Percentiles rank a stretch among this genome's conserved stretches.
Conservation (phyloP, 2,888 invertebrate genomes). For the Congeria kusceri region DNA sequence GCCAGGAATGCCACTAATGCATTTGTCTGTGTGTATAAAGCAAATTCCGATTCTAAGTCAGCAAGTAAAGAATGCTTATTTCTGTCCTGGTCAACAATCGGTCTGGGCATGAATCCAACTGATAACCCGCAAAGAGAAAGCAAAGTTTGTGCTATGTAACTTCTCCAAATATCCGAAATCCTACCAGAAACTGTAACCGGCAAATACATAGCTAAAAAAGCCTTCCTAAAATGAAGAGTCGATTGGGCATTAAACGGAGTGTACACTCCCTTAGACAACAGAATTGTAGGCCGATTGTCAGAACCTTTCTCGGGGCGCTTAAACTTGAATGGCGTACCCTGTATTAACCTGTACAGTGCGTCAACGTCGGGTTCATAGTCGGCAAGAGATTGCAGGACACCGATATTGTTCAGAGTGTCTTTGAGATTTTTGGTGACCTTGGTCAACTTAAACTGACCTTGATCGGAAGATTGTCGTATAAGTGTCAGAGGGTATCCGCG, state of each 20-base stretch:
- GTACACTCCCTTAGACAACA: conserved; percentile 20
- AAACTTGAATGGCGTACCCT: conserved; percentile 37
- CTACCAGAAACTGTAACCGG: conserved; percentile 33
- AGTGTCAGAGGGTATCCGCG: conserved; percentile 33
- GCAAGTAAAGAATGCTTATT: conserved; percentile 19
- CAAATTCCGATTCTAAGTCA: conserved; percentile 19
- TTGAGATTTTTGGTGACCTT: not conserved
- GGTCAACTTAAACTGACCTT: not conserved
- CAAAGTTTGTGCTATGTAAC: conserved; percentile 43
- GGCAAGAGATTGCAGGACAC: conserved; percentile 38
- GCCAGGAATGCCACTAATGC: not conserved
- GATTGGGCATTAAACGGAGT: conserved; percentile 44
- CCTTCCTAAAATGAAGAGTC: conserved; percentile 23
- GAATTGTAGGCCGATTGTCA: not conserved
- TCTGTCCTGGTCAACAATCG: conserved; percentile 37
- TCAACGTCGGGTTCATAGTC: conserved; percentile 46
- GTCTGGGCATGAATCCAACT: conserved; percentile 18
- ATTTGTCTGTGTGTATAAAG: conserved; percentile 9
- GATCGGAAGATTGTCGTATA: conserved; percentile 12
- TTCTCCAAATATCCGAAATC: conserved; percentile 44
- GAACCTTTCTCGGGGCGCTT: conserved; percentile 2
- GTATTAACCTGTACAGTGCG: conserved; percentile 40
- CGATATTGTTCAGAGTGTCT: not conserved
- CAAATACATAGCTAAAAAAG: conserved; percentile 29
- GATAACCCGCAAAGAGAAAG: conserved; percentile 12